Percentiles rank a stretch among this genome's conserved stretches.
These are phyloP conservation scores for Notocelia uddmanniana DNA, from an alignment of 2,888 invertebrate genomes.

Conservation along the genomic window DNA sequence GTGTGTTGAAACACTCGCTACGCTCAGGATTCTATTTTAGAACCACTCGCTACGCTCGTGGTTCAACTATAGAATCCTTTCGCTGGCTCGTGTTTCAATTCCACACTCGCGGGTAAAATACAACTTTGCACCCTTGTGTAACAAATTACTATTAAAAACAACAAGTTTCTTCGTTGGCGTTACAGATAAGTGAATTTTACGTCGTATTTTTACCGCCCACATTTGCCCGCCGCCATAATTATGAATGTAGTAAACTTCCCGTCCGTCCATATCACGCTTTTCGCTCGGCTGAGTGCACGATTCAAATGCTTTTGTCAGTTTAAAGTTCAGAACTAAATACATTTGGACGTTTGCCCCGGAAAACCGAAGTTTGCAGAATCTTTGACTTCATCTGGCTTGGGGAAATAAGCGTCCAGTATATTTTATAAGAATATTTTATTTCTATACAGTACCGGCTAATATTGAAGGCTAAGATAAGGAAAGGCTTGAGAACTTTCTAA, in stretches of 20 bases:
- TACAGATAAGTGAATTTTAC: neutral
- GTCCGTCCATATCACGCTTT: constrained; percentile 13
- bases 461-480: no score
- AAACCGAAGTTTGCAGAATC: neutral
- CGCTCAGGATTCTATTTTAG: no score
- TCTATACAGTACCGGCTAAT: no score
- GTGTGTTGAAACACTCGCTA: no score
- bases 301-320: constrained; percentile 20
- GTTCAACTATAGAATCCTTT: no score
- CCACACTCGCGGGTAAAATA: no score
- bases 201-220: neutral
- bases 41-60: no score
- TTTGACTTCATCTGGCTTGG: constrained; percentile 9
- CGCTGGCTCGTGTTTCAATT: no score
- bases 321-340: constrained; percentile 4
- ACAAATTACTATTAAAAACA: no score
- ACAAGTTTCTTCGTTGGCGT: neutral
- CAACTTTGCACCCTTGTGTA: no score
- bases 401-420: neutral
- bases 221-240: neutral
- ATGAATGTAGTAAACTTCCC: neutral
- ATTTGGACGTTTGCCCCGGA: constrained; percentile 12
- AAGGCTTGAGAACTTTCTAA: no score
- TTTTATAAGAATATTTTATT: no score
- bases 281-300: constrained; percentile 11